A percentile compares a stretch with the other conserved stretches of the same genome.
These are phyloP conservation scores for Proteles cristata DNA, from an alignment of 2,113 vertebrate genomes.

Conservation along the genomic window DNA sequence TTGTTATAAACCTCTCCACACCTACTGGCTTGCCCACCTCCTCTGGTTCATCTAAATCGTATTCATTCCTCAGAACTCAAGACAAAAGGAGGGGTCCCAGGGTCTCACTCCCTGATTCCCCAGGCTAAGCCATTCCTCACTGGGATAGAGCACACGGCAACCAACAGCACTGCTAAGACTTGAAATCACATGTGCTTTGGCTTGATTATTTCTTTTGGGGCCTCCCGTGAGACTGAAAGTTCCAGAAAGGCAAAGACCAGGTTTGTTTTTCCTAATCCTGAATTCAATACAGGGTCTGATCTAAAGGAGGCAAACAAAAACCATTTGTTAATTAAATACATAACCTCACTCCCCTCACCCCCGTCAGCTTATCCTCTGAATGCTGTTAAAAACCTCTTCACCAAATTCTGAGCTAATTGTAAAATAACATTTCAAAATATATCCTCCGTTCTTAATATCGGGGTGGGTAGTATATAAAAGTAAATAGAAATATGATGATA, in stretches of 20 bases:
- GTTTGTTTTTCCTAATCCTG: constrained; percentile 41
- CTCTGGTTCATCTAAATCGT: background rate
- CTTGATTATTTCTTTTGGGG: constrained; percentile 38
- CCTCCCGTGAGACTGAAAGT: background rate
- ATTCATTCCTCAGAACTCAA: background rate
- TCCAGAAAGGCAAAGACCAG: constrained; percentile 42
- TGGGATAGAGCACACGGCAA: background rate
- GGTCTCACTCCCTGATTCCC: background rate
- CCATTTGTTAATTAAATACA: constrained; percentile 41
- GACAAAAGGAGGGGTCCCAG: background rate
- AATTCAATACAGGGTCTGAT: background rate
- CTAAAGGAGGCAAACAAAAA: constrained; percentile 30
- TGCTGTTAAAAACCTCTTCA: background rate
- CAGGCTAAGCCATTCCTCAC: background rate
- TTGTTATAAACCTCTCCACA: background rate
- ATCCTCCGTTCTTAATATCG: background rate
- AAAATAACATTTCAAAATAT: background rate
- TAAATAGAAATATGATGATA: background rate
- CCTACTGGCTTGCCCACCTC: background rate
- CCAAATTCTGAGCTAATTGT: background rate
- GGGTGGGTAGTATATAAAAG: background rate
- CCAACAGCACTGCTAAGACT: background rate
- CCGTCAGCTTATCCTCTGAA: background rate
- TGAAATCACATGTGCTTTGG: constrained; percentile 31
- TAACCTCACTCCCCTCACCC: background rate